These are phyloP conservation scores for Cladopsammia gracilis DNA, from an alignment of 64 coral and sea anemone genomes.

Conservation along the genomic window DNA sequence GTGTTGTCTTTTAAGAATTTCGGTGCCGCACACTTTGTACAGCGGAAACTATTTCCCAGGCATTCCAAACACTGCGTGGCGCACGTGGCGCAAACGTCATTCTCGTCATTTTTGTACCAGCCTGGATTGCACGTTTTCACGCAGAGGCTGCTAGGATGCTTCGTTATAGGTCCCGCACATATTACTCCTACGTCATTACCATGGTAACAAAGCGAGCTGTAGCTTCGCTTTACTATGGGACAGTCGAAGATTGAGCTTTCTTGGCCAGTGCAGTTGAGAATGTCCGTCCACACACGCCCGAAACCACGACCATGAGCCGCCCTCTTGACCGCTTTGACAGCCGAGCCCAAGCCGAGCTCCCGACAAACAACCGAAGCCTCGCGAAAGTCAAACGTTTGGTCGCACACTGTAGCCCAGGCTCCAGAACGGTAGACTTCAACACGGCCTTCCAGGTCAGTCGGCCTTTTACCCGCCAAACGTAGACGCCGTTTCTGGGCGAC, in stretches of 20 bases:
- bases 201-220: slow-evolving; percentile 80
- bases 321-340: slow-evolving; percentile 58
- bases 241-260: slow-evolving; percentile 76
- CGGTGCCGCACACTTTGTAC: slow-evolving; percentile 78
- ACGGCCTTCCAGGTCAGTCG: slow-evolving; percentile 69
- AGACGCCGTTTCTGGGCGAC: slow-evolving; percentile 57
- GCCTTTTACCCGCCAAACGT: slow-evolving; percentile 64
- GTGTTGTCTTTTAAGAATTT: slow-evolving; percentile 60
- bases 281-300: slow-evolving; percentile 59
- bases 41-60: slow-evolving; percentile 59
- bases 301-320: slow-evolving; percentile 69
- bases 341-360: slow-evolving; percentile 74
- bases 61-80: slow-evolving; percentile 53
- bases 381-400: slow-evolving; percentile 79
- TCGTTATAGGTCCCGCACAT: slow-evolving; percentile 69
- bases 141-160: slow-evolving; percentile 53
- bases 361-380: slow-evolving; percentile 84
- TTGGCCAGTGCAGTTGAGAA: slow-evolving; percentile 55
- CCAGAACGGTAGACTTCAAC: slow-evolving; percentile 55
- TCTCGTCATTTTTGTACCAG: slow-evolving; percentile 65
- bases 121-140: slow-evolving; percentile 40
- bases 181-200: slow-evolving; percentile 82
- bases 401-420: slow-evolving; percentile 79
- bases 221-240: slow-evolving; percentile 1
- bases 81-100: slow-evolving; percentile 66